Evolutionary conservation across 2,797 vertebrate genomes (phyloP), one percentile per base, ranked within the genome.

Genomic region (Microhierax caerulescens): DNA sequence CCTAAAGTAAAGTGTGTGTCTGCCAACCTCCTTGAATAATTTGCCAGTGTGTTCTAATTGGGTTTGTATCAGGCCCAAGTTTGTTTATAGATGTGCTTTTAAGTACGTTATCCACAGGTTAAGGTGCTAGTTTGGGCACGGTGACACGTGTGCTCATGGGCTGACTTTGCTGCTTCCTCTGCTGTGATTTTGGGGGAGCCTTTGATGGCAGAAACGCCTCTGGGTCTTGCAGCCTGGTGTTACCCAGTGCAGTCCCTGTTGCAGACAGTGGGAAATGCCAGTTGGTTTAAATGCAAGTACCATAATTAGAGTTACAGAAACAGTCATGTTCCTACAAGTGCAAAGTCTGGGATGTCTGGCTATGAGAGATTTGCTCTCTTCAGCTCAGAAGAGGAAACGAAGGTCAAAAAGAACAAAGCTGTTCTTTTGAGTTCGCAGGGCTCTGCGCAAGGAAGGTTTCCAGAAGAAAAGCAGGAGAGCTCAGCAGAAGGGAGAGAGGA

Each of bases 1-100:
- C 95, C 90, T 96, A 74, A 94, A 80, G 68, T 85, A 65, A 97
- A 85, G 92, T 90, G 85, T 78, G 85, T 72, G 84, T 93, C 86
- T 92, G 91, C 84, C 80, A 80, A 50, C 48, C 95, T 77, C 64
- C 70, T 54, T 20, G 60, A 95, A 83, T 95, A 90, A 85, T 84
- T 88, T 96, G 85, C 84, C 48, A 87, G 68, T 76, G 72, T 89
- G 89, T 92, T 96, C 92, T 95, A 80, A 92, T 64, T 68, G 45
- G 85, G 80, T 88, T 90, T 94, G 73, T 87, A 51, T 23, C 63
- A 69, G 76, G 30, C 79, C 65, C 27, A 12, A 5, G n/a, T 60
- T 92, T 92, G 88, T 82, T 95, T 93, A 91, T 86, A 67, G 76
- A 41, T 64, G 56, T 41, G 63, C 69, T 90, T 96, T 65, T 11